Percentiles rank a stretch among this genome's conserved stretches.
Conservation (phyloP, 2,113 vertebrate species). For the Taxidea taxus region DNA sequence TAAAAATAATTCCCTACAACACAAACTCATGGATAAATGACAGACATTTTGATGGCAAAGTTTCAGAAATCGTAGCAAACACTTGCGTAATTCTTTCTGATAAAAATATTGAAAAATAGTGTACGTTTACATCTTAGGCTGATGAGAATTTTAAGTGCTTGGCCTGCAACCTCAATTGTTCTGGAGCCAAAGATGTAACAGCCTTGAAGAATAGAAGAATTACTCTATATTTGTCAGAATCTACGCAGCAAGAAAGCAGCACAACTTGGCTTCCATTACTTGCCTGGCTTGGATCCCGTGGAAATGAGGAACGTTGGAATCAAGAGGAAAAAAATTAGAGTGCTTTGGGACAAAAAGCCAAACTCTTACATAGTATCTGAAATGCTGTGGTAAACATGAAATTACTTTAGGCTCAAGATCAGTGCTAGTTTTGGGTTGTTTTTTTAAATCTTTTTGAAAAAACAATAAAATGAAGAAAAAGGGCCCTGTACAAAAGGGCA, state of each 20-base stretch:
- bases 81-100: slow-evolving; percentile 20
- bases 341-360: slow-evolving; percentile 73
- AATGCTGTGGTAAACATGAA: slow-evolving; percentile 66
- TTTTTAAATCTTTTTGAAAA: not conserved
- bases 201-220: slow-evolving; percentile 76
- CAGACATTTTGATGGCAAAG: not conserved
- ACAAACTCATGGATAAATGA: slow-evolving; percentile 42
- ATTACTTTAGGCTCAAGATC: slow-evolving; percentile 14
- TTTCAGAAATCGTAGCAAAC: slow-evolving; percentile 49
- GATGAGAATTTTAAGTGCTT: slow-evolving; percentile 73
- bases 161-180: slow-evolving; percentile 50
- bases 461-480: slow-evolving; percentile 35
- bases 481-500: not conserved
- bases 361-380: slow-evolving; percentile 76
- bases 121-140: slow-evolving; percentile 60
- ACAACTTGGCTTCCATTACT: slow-evolving; percentile 73
- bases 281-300: slow-evolving; percentile 66
- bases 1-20: slow-evolving; percentile 9
- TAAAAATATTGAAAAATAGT: slow-evolving; percentile 38
- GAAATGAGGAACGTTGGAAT: slow-evolving; percentile 60
- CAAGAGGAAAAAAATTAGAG: slow-evolving; percentile 39
- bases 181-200: slow-evolving; percentile 63
- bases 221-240: slow-evolving; percentile 59
- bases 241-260: slow-evolving; percentile 44
- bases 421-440: slow-evolving; percentile 25